Evolutionary conservation across 2,113 vertebrate genomes (phyloP), one percentile per base, ranked within the genome.

Genomic region (Pimephales promelas): DNA sequence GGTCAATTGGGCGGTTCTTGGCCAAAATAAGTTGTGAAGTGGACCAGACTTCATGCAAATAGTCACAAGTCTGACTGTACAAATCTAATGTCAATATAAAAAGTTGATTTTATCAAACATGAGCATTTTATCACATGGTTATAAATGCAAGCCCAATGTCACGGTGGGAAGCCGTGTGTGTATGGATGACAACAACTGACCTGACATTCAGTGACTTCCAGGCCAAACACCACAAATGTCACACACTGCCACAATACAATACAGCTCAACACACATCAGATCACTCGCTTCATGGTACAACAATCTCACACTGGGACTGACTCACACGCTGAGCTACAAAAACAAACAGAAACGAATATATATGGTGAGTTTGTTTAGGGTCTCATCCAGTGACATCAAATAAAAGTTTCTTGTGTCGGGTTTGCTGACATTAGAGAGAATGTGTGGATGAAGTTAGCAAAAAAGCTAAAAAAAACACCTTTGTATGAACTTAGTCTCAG

Each of bases 151-250:
- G 18, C 18, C 26, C 28, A 34, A 2, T 34, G 16, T 34, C 73
- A 77, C 10, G 40, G 22, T 43, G 1, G 6, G 31, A 43, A 77
- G 36, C 52, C 3, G 6, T 59, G 24, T 75, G 22, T 59, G 20
- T 57, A 24, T 40, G 31, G 22, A 77, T 57, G 31, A 59, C 31
- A 77, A 59, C 11, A 77, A n/a, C 49, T 77, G 74, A 77, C 31
- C 34, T 43, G 10, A 77, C 54, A n/a, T 56, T n/a, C 6, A 4
- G n/a, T 76, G 74, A 76, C 73, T 76, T 56, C 49, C 4, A 36
- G 52, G 52, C 22, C 75, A 77, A 59, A 77, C 74, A 77, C 20
- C 28, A 36, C 52, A 77, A 59, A 77, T 59, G 54, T 77, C 54
- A 77, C 49, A 76, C 74, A 56, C 18, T 22, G 74, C 74, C 74